Base-by-base conservation (phyloP, 2,888 invertebrate genomes). In the Fabriciana adippe region DNA sequence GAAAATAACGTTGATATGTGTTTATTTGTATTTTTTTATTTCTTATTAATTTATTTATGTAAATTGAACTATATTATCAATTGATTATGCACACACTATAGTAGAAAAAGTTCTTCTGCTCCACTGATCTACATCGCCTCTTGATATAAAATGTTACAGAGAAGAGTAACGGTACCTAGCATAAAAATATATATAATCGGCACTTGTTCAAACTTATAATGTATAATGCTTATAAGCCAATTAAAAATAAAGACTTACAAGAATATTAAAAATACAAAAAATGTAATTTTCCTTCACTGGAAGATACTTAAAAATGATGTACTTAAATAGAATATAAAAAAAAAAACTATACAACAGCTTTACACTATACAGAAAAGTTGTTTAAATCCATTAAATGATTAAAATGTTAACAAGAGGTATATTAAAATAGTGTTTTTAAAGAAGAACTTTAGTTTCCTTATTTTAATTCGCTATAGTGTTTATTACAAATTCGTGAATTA, bases 91-190 rank as follows among this genome's bases (percentile, higher is more conserved):
- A 50, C 6, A n/a, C 35, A 3, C 47, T 60, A 11, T 31, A 59
- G 13, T 60, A 66, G n/a, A 66, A 65, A 68, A 66, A 64, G 60
- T n/a, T 16, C 6, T 66, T 78, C 84, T 84, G 88, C 84, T 87
- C 88, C 82, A 85, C 77, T 87, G 82, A 81, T 76, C 85, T 85
- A 84, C 77, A 84, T 84, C 82, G 70, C 64, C 63, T 60, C 66
- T 68, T 72, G 53, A 67, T 68, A 63, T 67, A 51, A 60, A 31
- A 55, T 59, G 54, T 45, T 41, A 41, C 35, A 41, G 35, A 41
- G 35, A 11, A 41, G 48, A 59, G 54, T 59, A 59, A 63, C 64
- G 67, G 57, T 67, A 59, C 41, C 35, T 41, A 41, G 35, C 11
- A 2, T 41, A 41, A 41, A 11, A 41, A 11, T 11, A 35, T 8